Evolutionary conservation across 2,797 vertebrate genomes (phyloP).

Genomic region (Sternarchorhynchus goeldii): DNA sequence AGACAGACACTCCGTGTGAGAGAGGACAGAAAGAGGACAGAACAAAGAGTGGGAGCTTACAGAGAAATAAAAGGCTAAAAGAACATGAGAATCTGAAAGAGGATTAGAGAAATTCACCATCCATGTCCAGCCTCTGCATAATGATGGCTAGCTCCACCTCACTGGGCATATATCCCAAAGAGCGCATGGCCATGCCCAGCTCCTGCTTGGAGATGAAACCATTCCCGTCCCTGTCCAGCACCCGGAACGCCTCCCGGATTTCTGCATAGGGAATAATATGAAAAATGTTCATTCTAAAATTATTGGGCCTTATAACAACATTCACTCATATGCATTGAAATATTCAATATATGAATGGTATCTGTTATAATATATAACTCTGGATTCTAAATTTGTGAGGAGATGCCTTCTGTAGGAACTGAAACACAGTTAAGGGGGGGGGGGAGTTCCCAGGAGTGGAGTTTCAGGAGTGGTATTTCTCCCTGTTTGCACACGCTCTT

Average conservation of each 20-base stretch:
- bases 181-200: conserved; percentile 89
- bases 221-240: conserved; percentile 87
- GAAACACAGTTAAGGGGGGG: no score
- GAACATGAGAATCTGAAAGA: conserved; percentile 1
- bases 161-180: conserved; percentile 88
- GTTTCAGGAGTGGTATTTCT: no score
- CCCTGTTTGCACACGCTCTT: neutral
- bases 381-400: no score
- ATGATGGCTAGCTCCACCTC: conserved; percentile 90
- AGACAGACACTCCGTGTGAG: conserved; percentile 4
- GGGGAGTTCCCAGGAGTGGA: no score
- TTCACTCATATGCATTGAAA: no score
- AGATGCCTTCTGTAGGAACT: no score
- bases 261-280: conserved; percentile 68
- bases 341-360: no score
- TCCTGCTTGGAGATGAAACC: conserved; percentile 91
- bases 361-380: no score
- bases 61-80: conserved; percentile 23
- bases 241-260: conserved; percentile 91
- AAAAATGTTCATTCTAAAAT: neutral
- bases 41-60: neutral
- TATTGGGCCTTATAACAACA: neutral
- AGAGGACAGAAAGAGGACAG: neutral
- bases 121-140: conserved; percentile 90
- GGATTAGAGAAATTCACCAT: conserved; percentile 73